Conservation (phyloP, 2,888 invertebrate species). For the Dusona sp. region DNA sequence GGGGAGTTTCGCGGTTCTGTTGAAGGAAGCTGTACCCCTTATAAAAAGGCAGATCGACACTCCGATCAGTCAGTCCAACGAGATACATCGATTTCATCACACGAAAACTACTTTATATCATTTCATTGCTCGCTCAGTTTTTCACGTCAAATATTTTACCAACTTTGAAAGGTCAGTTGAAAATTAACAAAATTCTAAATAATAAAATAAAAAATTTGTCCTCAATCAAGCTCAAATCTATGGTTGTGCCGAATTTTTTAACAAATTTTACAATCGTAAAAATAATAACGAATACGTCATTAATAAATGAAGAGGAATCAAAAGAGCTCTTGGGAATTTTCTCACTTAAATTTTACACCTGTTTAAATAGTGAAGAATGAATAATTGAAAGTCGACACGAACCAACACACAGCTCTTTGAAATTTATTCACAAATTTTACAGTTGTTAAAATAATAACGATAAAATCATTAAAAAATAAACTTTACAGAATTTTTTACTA, state of each 20-base stretch:
- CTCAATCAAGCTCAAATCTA: background rate
- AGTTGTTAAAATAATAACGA: background rate
- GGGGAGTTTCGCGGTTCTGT: slow-evolving; percentile 71
- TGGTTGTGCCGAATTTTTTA: background rate
- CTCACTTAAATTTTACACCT: background rate
- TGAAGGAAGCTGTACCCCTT: slow-evolving; percentile 72
- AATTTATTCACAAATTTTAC: background rate
- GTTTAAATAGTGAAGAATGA: background rate
- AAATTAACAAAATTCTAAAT: background rate
- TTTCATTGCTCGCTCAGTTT: background rate
- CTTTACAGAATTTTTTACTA: background rate
- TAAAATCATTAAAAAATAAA: background rate
- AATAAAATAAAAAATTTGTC: background rate
- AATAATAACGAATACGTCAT: background rate
- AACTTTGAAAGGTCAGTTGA: background rate
- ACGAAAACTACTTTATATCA: background rate
- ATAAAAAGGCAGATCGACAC: slow-evolving; percentile 72
- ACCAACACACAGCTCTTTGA: background rate
- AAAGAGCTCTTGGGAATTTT: background rate
- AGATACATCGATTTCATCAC: slow-evolving; percentile 20
- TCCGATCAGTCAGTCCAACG: slow-evolving; percentile 66
- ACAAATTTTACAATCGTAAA: background rate
- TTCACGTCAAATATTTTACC: background rate
- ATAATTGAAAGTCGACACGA: background rate
- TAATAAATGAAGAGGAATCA: background rate